Evolutionary conservation across 2,888 invertebrate genomes (phyloP).

Genomic region (Melinaea menophilus): DNA sequence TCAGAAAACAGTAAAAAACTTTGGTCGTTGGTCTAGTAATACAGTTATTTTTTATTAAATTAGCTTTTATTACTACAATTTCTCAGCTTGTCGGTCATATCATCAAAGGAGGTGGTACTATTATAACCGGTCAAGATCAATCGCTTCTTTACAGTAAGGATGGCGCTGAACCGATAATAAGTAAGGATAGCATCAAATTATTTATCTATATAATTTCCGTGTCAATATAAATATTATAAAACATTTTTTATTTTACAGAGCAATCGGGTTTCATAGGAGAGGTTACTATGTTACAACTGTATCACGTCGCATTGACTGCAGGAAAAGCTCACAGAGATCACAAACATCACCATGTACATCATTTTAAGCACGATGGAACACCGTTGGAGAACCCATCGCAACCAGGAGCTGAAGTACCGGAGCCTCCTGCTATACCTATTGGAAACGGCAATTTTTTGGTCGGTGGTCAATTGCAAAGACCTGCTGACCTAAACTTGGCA

Average conservation of each 20-base stretch:
- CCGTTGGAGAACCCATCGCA: conserved; percentile 79
- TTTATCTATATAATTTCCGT: background rate
- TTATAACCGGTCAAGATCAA: conserved; percentile 86
- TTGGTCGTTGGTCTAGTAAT: background rate
- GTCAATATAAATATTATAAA: background rate
- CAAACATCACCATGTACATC: conserved; percentile 91
- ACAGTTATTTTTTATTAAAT: background rate
- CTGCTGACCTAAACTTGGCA: conserved; percentile 74
- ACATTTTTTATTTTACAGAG: conserved; percentile 51
- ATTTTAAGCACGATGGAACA: conserved; percentile 85
- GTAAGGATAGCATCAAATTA: conserved; percentile 41
- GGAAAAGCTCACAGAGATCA: conserved; percentile 93
- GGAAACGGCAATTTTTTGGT: conserved; percentile 79
- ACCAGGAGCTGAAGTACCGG: conserved; percentile 74
- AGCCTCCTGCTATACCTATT: conserved; percentile 61
- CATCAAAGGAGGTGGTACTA: conserved; percentile 85
- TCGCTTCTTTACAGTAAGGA: conserved; percentile 61
- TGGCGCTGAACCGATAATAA: conserved; percentile 46
- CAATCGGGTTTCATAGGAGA: conserved; percentile 84
- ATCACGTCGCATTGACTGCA: conserved; percentile 88
- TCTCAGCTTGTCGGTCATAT: conserved; percentile 85
- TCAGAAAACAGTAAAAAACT: too few species aligned
- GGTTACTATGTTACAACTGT: conserved; percentile 88
- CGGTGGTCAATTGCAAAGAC: conserved; percentile 81
- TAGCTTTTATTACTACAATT: background rate